Percentiles rank a stretch among this genome's conserved stretches.
phyloP scores from a whole-genome alignment of 2,888 invertebrate genomes.

The Cantharis rufa region DNA sequence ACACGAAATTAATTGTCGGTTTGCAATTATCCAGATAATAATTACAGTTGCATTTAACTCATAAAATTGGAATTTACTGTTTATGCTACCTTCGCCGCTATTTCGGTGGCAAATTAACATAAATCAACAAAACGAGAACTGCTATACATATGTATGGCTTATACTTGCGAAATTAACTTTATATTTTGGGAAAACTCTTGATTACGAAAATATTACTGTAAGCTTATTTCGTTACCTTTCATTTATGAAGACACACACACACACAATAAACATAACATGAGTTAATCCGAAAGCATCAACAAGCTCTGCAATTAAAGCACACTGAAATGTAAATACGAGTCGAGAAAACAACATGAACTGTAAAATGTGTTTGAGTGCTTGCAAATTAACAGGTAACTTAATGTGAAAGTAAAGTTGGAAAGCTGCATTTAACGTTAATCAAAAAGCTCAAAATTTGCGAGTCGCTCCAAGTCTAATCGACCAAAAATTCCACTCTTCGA shows the following conservation, averaged over 20 bases:
- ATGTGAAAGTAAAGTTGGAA: neutral
- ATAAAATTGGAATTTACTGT: conserved; percentile 12
- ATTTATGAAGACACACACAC: conserved; percentile 23
- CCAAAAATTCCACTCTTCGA: neutral
- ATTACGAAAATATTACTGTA: neutral
- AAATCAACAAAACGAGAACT: neutral
- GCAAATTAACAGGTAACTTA: conserved; percentile 20
- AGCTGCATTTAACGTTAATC: neutral
- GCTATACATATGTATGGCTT: neutral
- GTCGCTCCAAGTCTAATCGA: neutral
- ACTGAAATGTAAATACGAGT: conserved; percentile 9
- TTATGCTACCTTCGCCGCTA: neutral
- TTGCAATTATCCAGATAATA: conserved; percentile 26
- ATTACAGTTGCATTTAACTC: conserved; percentile 17
- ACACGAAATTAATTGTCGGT: conserved; percentile 28
- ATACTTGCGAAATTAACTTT: neutral
- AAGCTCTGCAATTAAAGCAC: conserved; percentile 34
- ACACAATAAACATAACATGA: conserved; percentile 23
- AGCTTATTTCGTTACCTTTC: conserved; percentile 19
- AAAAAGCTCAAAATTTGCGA: neutral
- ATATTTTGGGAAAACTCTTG: neutral
- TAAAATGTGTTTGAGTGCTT: conserved; percentile 18
- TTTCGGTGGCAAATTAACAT: neutral
- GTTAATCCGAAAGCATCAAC: conserved; percentile 29
- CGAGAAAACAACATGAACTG: conserved; percentile 17